These are phyloP conservation scores for Opisthocomus hoazin DNA, from an alignment of 2,113 vertebrate species.

Conservation along the genomic window DNA sequence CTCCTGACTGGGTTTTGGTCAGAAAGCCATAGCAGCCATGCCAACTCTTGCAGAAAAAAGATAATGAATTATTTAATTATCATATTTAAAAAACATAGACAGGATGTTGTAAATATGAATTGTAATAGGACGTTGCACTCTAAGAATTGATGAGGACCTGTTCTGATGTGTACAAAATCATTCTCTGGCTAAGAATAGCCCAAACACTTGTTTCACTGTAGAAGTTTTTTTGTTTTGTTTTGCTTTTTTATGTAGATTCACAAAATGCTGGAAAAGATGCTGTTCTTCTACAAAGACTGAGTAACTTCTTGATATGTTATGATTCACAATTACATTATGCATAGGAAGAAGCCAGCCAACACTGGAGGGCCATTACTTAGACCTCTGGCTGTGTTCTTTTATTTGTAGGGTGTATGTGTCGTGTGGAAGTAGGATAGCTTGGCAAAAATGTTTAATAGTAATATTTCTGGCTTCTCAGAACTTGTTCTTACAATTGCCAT, in stretches of 20 bases:
- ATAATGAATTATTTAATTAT: not conserved
- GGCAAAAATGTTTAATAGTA: not conserved
- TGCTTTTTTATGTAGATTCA: not conserved
- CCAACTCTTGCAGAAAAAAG: rapidly evolving
- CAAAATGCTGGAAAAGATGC: not conserved
- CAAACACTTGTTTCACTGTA: not conserved
- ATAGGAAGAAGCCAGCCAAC: not conserved
- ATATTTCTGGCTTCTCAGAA: not conserved
- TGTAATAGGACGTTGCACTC: not conserved
- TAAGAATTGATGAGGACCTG: not conserved
- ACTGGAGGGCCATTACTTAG: not conserved
- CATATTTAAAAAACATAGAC: not conserved
- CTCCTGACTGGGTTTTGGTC: not conserved
- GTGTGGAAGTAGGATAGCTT: not conserved
- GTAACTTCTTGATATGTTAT: not conserved
- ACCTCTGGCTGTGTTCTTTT: not conserved
- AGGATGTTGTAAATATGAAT: not conserved
- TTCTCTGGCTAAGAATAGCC: not conserved
- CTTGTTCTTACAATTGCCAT: not conserved
- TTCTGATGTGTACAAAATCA: not conserved
- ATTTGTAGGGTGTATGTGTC: not conserved
- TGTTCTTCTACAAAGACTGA: not conserved
- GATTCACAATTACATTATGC: not conserved
- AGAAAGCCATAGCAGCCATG: not conserved
- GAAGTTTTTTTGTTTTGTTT: not conserved